phyloP scores from a whole-genome alignment of 2,113 vertebrate genomes.

The Oryzias curvinotus region DNA sequence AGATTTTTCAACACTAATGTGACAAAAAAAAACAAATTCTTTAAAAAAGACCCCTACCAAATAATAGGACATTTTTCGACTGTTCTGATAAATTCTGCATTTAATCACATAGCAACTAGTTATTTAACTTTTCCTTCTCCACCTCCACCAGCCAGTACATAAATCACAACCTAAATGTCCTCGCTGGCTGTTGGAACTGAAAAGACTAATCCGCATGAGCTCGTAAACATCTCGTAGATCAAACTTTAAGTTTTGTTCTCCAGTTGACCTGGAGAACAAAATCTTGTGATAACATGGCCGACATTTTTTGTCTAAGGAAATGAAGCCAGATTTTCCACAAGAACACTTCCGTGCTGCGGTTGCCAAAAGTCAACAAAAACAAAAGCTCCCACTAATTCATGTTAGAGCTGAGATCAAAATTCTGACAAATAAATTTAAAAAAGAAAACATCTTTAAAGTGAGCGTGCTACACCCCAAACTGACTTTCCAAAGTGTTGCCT shows the following conservation, averaged over 20 bases:
- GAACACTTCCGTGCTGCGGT: background rate
- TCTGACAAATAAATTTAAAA: background rate
- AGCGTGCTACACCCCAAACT: conserved; percentile 30
- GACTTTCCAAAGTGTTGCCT: conserved; percentile 28
- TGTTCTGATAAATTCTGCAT: no score
- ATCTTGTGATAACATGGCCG: no score
- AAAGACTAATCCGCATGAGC: no score
- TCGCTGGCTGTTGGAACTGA: no score
- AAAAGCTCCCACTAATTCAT: conserved; percentile 15
- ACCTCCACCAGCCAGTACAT: no score
- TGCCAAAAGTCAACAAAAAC: conserved; percentile 10
- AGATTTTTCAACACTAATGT: conserved; percentile 44
- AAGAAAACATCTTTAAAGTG: background rate
- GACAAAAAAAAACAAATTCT: conserved; percentile 45
- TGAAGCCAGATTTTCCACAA: conserved; percentile 37
- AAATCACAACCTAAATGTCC: no score
- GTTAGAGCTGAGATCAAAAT: conserved; percentile 29
- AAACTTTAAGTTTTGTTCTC: no score
- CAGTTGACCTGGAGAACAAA: no score
- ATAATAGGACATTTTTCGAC: no score
- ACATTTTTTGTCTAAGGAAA: conserved; percentile 29
- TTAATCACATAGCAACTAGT: no score
- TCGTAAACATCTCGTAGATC: no score
- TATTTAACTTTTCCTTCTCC: no score
- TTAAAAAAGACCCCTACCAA: conserved; percentile 36